Base-by-base conservation (phyloP, 2,113 vertebrate species). In the Erythrocebus patas region DNA sequence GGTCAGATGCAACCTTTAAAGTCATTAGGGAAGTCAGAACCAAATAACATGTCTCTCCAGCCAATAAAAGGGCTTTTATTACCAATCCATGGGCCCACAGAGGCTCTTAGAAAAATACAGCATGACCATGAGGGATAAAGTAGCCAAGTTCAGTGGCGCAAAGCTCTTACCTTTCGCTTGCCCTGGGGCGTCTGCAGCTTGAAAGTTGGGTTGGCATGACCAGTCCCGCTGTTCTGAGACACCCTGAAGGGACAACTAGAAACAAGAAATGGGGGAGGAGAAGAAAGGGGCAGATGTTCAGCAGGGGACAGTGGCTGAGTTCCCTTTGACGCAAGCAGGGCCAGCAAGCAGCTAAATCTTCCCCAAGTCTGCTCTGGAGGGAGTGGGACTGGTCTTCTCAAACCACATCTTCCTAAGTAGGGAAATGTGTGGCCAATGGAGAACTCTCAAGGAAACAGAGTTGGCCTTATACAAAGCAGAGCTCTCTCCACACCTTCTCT, bases 201-300 rank as follows among this genome's bases (percentile, higher is more conserved):
- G 98, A 99, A 99, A 20, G 99, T 99, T 76, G 99, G 99, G 98
- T 99, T 99, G 96, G 99, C 85, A 0, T 99, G 99, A 50, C 99
- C 99, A 3, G 91, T 98, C 88, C 95, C 97, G 8, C 93, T 96
- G 96, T 96, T 98, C 35, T 98, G 92, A 95, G 93, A 84, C 27
- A 96, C 57, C 76, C 97, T 98, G 96, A 98, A 96, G 40, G 98
- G 72, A 76, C 98, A 98, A 1, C 98, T 99, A 93, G 48, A 89
- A 91, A 2, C 1, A 97, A 50, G 80, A 59, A 88, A 95, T 80
- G 27, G 32, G 92, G 59, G 81, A 55, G 18, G 30, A 68, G 38
- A 48, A 55, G 2, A 8, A 72, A 40, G 22, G 25, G 38, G 2
- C 27, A 6, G 4, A 1, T 22, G 8, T 40, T 91, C 9, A 76